Evolutionary conservation across 1,140 invertebrate genomes (phyloP).

Genomic region (Diabrotica virgifera): DNA sequence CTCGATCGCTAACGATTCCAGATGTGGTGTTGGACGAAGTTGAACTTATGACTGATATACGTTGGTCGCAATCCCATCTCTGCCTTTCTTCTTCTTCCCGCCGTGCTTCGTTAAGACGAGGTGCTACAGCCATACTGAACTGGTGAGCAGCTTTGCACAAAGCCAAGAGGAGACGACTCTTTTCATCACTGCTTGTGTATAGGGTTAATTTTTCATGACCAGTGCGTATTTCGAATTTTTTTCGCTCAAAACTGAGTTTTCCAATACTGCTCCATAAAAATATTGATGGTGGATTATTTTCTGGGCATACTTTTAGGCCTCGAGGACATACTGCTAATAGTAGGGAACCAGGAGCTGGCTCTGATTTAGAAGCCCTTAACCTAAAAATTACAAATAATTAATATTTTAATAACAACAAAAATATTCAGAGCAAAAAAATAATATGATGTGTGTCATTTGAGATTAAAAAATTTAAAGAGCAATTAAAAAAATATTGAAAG

Average conservation of each 20-base stretch:
- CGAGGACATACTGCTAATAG: slow-evolving; percentile 80
- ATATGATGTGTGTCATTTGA: too few species aligned
- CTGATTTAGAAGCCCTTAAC: slow-evolving; percentile 79
- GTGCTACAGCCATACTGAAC: slow-evolving; percentile 89
- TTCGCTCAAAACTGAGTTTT: slow-evolving; percentile 92
- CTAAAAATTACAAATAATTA: slow-evolving; percentile 44
- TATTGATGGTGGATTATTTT: slow-evolving; percentile 63
- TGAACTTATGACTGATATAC: slow-evolving; percentile 87
- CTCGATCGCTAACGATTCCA: slow-evolving; percentile 90
- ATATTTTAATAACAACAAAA: too few species aligned
- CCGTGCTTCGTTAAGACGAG: slow-evolving; percentile 74
- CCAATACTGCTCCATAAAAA: slow-evolving; percentile 93
- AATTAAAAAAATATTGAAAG: too few species aligned
- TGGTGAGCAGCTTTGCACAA: slow-evolving; percentile 90
- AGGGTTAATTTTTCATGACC: slow-evolving; percentile 84
- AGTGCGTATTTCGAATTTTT: slow-evolving; percentile 93
- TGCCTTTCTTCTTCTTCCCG: slow-evolving; percentile 65
- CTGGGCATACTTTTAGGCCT: slow-evolving; percentile 79
- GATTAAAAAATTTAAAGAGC: too few species aligned
- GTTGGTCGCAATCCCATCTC: slow-evolving; percentile 62
- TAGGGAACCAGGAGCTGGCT: slow-evolving; percentile 67
- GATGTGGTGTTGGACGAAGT: slow-evolving; percentile 93
- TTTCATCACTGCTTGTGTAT: slow-evolving; percentile 87
- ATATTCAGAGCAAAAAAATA: too few species aligned
- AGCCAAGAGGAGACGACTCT: slow-evolving; percentile 83